phyloP scores from a whole-genome alignment of 2,113 vertebrate genomes.

The Lutjanus erythropterus region DNA sequence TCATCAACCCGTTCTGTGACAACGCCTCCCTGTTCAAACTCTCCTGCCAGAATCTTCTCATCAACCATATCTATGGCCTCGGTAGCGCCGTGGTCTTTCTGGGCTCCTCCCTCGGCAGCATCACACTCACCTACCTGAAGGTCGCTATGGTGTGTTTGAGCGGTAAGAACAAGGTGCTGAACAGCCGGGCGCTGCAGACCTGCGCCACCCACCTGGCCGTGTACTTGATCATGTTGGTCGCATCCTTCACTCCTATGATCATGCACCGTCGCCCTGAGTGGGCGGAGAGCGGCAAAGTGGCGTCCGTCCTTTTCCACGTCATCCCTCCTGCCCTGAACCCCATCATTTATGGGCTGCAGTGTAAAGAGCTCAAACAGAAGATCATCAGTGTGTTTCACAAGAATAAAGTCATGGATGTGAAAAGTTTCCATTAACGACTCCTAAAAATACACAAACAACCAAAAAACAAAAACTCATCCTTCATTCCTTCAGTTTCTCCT shows the following conservation, averaged over 20 bases:
- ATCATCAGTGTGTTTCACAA: slow-evolving; percentile 8
- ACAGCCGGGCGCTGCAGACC: slow-evolving; percentile 66
- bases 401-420: slow-evolving; percentile 5
- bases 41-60: slow-evolving; percentile 53
- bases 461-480: no score
- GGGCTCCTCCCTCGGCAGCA: slow-evolving; percentile 35
- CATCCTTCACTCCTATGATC: slow-evolving; percentile 24
- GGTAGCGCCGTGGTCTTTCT: slow-evolving; percentile 13
- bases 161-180: slow-evolving; percentile 45
- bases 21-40: slow-evolving; percentile 73
- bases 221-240: slow-evolving; percentile 57
- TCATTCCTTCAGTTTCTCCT: no score
- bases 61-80: slow-evolving; percentile 66
- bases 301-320: slow-evolving; percentile 43
- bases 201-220: slow-evolving; percentile 66
- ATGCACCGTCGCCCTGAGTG: slow-evolving; percentile 48
- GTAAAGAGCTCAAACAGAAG: slow-evolving; percentile 56
- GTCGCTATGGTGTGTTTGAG: slow-evolving; percentile 53
- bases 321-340: slow-evolving; percentile 57
- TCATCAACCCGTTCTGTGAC: slow-evolving; percentile 66
- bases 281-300: slow-evolving; percentile 47
- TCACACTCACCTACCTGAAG: slow-evolving; percentile 64
- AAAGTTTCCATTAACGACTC: neutral
- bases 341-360: slow-evolving; percentile 70
- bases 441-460: no score